phyloP scores from a whole-genome alignment of 2,797 vertebrate species.

The Enteromius afrohamiltoni region DNA sequence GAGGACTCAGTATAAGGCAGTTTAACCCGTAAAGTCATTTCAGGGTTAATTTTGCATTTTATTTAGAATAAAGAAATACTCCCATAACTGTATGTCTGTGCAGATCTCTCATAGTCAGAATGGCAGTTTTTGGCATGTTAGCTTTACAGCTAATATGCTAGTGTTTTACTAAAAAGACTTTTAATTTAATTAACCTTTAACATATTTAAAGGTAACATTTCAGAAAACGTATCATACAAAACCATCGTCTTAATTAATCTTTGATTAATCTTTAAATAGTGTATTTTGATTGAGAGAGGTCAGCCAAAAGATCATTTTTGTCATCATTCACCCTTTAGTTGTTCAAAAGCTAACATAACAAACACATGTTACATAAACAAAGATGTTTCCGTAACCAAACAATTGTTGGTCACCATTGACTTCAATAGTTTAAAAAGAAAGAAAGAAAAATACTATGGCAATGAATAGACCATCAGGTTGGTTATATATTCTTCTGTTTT shows the following conservation, averaged over 20 bases:
- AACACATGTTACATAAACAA: not conserved
- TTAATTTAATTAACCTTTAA: too few species aligned
- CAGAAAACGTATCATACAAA: not conserved
- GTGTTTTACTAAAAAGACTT: not conserved
- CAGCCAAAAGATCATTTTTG: not conserved
- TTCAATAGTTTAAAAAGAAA: not conserved
- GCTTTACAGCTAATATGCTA: not conserved
- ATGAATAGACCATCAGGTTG: not conserved
- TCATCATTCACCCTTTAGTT: not conserved
- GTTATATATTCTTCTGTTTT: not conserved
- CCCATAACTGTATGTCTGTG: not conserved
- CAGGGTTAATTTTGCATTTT: not conserved
- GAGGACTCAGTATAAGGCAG: not conserved
- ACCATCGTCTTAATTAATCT: not conserved
- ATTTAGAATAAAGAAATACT: not conserved
- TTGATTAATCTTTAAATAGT: too few species aligned
- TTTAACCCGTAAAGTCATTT: not conserved
- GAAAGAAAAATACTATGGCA: not conserved
- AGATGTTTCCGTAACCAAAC: not conserved
- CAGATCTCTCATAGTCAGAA: not conserved
- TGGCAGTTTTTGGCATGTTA: not conserved
- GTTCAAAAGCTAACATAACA: not conserved
- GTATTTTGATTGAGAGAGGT: not conserved
- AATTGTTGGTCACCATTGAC: not conserved
- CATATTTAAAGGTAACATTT: not conserved